Evolutionary conservation across 2,113 vertebrate genomes (phyloP), one percentile per base, ranked within the genome.

Genomic region (Notarius quadriscutis): DNA sequence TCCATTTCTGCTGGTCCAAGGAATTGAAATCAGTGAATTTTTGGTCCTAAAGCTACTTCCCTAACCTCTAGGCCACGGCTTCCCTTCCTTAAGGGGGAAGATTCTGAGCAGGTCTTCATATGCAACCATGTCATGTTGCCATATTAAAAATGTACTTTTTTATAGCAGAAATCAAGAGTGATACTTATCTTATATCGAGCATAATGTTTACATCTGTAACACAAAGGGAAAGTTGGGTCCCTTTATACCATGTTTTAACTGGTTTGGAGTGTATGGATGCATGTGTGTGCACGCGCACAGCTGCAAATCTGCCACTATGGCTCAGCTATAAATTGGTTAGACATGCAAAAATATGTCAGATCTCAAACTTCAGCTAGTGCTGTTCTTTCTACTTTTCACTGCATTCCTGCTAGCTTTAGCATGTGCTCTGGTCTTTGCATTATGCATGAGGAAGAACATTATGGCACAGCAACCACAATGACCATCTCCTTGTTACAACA

Each of bases 361-460:
- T 48, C 72, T 86, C n/a, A 53, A 85, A 34, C 86, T 85, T 78
- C 65, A 84, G 58, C 84, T 89, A 85, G 51, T 84, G 86, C 78
- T 78, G 69, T 79, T 89, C 27, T 62, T 60, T 75, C 63, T 87
- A 60, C 86, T 55, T 82, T 80, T 87, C 58, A 75, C 51, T 84
- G 15, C 67, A 72, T 55, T 85, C 51, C 57, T 69, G 50, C 62
- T 83, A 84, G 53, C 74, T 80, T 83, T 60, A 79, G 25, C 81
- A 83, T 83, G 67, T 30, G 62, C 57, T 85, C 60, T 60, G 72
- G 72, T 57, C 81, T 65, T 51, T 89, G 86, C 84, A 89, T 89
- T 57, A 89, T 89, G 86, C 79, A 88, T 90, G 84, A 88, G 74
- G 41, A 84, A 84, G 74, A 88, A 90, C 82, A 88, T 86, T 87